Conservation (phyloP, 1,140 invertebrate genomes). For the Leguminivora glycinivorella region DNA sequence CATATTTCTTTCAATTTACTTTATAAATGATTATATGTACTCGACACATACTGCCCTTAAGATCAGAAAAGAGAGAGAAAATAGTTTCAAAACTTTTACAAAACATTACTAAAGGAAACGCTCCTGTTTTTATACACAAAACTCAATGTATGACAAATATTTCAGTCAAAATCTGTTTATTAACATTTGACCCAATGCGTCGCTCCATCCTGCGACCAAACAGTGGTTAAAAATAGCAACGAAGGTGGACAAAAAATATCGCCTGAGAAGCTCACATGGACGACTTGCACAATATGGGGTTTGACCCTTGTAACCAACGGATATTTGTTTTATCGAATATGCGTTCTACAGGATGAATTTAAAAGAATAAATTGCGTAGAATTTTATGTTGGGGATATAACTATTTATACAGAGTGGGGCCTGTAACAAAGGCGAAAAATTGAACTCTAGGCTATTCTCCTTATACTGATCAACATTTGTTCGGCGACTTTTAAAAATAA, state of each 20-base stretch:
- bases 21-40: no score
- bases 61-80: no score
- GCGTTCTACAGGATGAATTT: slow-evolving; percentile 57
- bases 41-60: no score
- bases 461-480: no score
- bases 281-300: slow-evolving; percentile 74
- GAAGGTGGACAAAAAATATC: slow-evolving; percentile 70
- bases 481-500: no score
- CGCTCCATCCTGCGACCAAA: slow-evolving; percentile 45
- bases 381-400: not conserved
- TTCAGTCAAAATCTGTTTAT: slow-evolving; percentile 12
- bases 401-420: not conserved
- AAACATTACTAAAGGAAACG: not conserved
- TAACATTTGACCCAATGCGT: slow-evolving; percentile 26
- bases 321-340: slow-evolving; percentile 73
- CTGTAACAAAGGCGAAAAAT: no score
- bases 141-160: not conserved
- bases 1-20: no score
- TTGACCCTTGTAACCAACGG: slow-evolving; percentile 71
- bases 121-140: not conserved
- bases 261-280: slow-evolving; percentile 57
- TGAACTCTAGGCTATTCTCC: no score
- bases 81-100: not conserved
- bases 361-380: not conserved
- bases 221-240: slow-evolving; percentile 65